Conservation (phyloP, 2,797 vertebrate species). For the Hydrolagus colliei region DNA sequence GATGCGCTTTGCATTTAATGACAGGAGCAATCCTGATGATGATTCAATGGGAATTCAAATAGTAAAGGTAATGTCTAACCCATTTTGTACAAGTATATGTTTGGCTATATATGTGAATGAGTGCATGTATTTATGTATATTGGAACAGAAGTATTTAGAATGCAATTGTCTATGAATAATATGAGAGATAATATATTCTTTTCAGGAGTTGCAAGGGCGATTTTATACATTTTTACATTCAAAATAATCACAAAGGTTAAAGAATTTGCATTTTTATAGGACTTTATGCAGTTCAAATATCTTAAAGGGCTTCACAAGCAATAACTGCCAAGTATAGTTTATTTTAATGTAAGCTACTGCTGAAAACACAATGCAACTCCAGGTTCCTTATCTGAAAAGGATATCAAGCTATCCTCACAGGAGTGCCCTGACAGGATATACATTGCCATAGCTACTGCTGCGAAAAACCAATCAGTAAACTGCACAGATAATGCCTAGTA, state of each 20-base stretch:
- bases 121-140: not conserved
- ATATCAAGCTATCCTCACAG: not conserved
- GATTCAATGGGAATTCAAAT: constrained; percentile 97
- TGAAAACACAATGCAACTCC: not conserved
- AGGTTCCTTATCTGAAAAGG: not conserved
- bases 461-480: not conserved
- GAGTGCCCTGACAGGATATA: not conserved
- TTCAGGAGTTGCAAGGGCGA: no score
- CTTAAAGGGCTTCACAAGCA: no score
- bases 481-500: not conserved
- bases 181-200: no score
- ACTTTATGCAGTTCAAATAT: no score
- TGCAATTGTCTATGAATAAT: no score
- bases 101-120: not conserved
- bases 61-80: constrained; percentile 72
- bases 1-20: constrained; percentile 95
- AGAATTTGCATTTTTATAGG: no score
- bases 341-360: not conserved
- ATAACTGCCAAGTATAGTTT: not conserved
- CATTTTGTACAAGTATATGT: no score
- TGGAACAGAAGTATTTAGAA: not conserved
- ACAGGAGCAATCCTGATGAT: constrained; percentile 95
- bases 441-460: not conserved
- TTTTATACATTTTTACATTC: no score
- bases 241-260: no score